Evolutionary conservation across 2,888 invertebrate genomes (phyloP), one percentile per base, ranked within the genome.

Genomic region (Nebria brevicollis): DNA sequence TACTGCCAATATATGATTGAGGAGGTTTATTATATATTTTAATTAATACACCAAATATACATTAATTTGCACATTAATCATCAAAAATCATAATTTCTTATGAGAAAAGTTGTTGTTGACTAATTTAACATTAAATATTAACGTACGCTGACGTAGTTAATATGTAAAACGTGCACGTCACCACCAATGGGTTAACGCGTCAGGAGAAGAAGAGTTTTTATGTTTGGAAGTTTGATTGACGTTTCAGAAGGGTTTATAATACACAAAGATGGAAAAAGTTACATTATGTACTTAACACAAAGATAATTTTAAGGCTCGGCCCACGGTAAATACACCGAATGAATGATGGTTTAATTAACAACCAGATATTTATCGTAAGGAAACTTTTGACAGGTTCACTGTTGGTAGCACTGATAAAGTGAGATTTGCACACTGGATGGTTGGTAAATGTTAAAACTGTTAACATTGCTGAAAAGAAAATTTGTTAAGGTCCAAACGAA

Each of bases 351-450:
- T 75, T 79, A 79, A 79, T 79, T 79, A 79, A 79, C 79, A 68
- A 43, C 66, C 43, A 65, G 79, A 79, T 79, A 79, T 79, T 79
- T 75, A 79, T 79, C 79, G 68, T 34, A 11, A 11, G 75, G 66
- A 68, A 79, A 79, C 74, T 79, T 75, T 79, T 79, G 79, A 79
- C 79, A 75, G 79, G 74, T 77, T 54, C 26, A 77, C 77, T 77
- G 77, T 77, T 77, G 77, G 72, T 72, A 74, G 34, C 79, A 70
- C 79, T 75, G 79, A 79, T 74, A 75, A 54, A 79, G 79, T 68
- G 79, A 79, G 70, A 79, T 79, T 79, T 74, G 79, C 68, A 75
- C 79, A 75, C 41, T 75, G 73, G 79, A 79, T 74, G 74, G 78
- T 74, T 74, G 66, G 78, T 54, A 73, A 20, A 74, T 75, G 75